Base-by-base conservation (phyloP, 2,797 vertebrate species). In the Alcedo atthis region DNA sequence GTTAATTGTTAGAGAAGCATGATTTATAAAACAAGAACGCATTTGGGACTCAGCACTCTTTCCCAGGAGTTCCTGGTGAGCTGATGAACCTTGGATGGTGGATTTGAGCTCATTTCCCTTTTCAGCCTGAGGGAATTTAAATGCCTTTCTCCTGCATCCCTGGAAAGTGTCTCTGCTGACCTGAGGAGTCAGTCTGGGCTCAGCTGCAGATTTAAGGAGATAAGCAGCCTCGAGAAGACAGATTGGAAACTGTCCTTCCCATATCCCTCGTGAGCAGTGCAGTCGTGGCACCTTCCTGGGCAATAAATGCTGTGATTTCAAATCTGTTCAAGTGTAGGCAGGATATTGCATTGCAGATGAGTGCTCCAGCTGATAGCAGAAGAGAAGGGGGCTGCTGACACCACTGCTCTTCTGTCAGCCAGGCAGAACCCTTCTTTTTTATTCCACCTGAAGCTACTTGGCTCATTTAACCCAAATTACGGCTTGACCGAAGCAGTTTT, bases 1-100 rank as follows among this genome's bases (percentile, higher is more conserved):
- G 78, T 86, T 90, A 94, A 90, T 89, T 94, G 83, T 71, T 61
- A 19, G 40, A 66, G 89, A 51, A 85, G 43, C 42, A 15, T 89
- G 80, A 93, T 92, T 94, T 69, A 79, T 80, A 43, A 85, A 92
- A 33, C 53, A 84, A 68, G 90, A 88, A 18, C 71, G 19, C 75
- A 66, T 85, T 61, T 93, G 88, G 78, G 88, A 94, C 0, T 0
- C 16, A 32, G 49, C 10, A 3, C 18, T 61, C 70, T 51, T 21
- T 11, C 86, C 78, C 81, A 35, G 68, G 43, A 62, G 75, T 24
- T 89, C 75, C 55, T 84, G 83, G 53, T 80, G 78, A 92, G 83
- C 37, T 71, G 81, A 61, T 86, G 74, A 81, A 54, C 49, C 74
- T 90, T 1, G 0, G 70, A 66, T 48, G 84, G 78, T 66, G 53